Evolutionary conservation across 2,797 vertebrate species (phyloP), one percentile per base, ranked within the genome.

Genomic region (Gephyroberyx darwinii): DNA sequence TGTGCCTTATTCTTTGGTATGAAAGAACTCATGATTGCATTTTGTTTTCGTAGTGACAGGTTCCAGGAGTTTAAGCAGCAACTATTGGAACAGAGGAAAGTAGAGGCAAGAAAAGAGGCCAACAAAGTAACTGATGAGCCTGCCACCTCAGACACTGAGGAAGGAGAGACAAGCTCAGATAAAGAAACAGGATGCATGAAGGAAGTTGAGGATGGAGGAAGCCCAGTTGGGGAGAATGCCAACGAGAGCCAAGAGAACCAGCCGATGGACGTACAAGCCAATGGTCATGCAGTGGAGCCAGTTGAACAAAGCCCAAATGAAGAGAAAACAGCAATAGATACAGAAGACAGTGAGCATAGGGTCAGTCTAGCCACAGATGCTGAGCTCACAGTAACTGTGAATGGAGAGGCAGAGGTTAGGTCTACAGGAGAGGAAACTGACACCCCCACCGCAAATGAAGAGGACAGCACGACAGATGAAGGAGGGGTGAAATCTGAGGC

Each of bases 61-160:
- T 69, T 93, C 77, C 83, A 88, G 76, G 93, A 93, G 64, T 92
- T 91, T 26, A 94, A 84, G 78, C 86, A 92, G 85, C 94, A 88
- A 81, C 92, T 94, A 65, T 75, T 77, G 67, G 92, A 94, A 58
- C 83, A 74, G 20, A 93, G 90, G 77, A 89, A 86, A 13, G 89
- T 86, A 0, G 93, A 87, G 73, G 80, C 77, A 45, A 87, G 78
- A 17, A 91, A 93, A 68, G 81, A 91, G 45, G 81, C 85, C 19
- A 73, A 88, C 63, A 78, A 65, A 59, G 41, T 84, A 43, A 43
- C 57, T 1, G 65, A 77, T 1, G 58, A 79, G 30, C 58, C 26
- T 0, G 8, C 56, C 5, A 9, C 20, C 65, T 62, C 43, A n/a
- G 61, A 73, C 17, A 22, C 35, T 26, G 56, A 58, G 47, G 74